Evolutionary conservation across 1,140 invertebrate species (phyloP).

Genomic region (Octopus bimaculoides): DNA sequence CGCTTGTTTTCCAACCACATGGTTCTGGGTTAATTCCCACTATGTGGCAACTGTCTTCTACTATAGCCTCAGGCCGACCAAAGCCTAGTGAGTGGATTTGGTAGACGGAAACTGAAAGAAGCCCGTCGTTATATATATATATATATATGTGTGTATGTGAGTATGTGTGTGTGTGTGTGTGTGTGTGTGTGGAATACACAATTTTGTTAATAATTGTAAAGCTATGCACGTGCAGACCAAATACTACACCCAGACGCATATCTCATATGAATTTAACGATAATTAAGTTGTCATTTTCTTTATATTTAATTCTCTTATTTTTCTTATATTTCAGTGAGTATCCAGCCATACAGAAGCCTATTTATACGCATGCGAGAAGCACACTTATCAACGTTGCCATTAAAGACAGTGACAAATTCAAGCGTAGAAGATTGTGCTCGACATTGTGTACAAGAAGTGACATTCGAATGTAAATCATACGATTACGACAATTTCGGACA

Average conservation of each 20-base stretch:
- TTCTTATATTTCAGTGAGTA: constrained; percentile 20
- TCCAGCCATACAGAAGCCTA: constrained; percentile 26
- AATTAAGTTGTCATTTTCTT: background rate
- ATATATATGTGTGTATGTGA: too few species aligned
- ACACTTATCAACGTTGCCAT: constrained; percentile 30
- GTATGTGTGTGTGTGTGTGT: too few species aligned
- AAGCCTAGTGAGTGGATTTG: too few species aligned
- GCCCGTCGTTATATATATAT: too few species aligned
- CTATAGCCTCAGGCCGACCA: too few species aligned
- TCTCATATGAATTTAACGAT: background rate
- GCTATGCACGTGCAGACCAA: background rate
- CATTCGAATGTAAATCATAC: constrained; percentile 48
- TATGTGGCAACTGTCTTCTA: too few species aligned
- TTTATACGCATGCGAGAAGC: constrained; percentile 37
- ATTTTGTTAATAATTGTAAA: background rate
- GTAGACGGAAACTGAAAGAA: too few species aligned
- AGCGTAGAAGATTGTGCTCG: constrained; percentile 38
- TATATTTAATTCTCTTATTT: background rate
- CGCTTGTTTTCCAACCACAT: too few species aligned
- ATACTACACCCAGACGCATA: background rate
- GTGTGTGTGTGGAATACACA: background rate
- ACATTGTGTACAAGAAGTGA: constrained; percentile 34
- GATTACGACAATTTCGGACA: constrained; percentile 37
- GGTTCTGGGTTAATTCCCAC: too few species aligned
- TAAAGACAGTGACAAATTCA: constrained; percentile 30